Evolutionary conservation across 2,888 invertebrate genomes (phyloP).

Genomic region (Ctenicera cuprea): DNA sequence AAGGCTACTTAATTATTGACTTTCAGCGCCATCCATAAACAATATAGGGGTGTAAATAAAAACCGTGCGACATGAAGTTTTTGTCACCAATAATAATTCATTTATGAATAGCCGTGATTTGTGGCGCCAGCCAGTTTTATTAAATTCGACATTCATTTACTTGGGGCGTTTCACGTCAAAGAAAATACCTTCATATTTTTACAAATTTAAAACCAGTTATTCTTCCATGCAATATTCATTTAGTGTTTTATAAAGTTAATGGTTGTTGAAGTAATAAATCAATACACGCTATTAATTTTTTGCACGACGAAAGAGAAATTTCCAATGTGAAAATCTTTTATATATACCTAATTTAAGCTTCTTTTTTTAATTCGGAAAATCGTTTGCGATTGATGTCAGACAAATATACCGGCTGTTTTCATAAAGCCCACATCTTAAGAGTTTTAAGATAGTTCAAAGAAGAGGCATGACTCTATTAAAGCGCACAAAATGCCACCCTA

Average conservation of each 20-base stretch:
- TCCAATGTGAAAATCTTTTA: neutral
- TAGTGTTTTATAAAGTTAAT: slow-evolving; percentile 16
- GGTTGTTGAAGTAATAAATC: slow-evolving; percentile 7
- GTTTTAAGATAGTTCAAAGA: slow-evolving; percentile 34
- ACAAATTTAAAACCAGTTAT: slow-evolving; percentile 28
- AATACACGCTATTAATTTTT: neutral
- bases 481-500: slow-evolving; percentile 45
- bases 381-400: neutral
- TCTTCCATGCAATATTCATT: neutral
- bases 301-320: neutral
- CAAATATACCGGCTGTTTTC: slow-evolving; percentile 22
- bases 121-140: slow-evolving; percentile 30
- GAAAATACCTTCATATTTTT: slow-evolving; percentile 24
- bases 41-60: slow-evolving; percentile 18
- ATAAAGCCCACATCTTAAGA: slow-evolving; percentile 18
- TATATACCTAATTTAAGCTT: too few species aligned
- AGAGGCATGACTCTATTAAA: slow-evolving; percentile 51
- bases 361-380: neutral
- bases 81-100: slow-evolving; percentile 33
- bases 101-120: slow-evolving; percentile 22
- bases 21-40: slow-evolving; percentile 18
- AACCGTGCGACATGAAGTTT: slow-evolving; percentile 25
- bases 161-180: slow-evolving; percentile 26
- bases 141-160: slow-evolving; percentile 34
- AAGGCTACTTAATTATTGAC: slow-evolving; percentile 16